Percentiles rank a stretch among this genome's conserved stretches.
Conservation (phyloP, 2,888 invertebrate genomes). For the Anaspis maculata region DNA sequence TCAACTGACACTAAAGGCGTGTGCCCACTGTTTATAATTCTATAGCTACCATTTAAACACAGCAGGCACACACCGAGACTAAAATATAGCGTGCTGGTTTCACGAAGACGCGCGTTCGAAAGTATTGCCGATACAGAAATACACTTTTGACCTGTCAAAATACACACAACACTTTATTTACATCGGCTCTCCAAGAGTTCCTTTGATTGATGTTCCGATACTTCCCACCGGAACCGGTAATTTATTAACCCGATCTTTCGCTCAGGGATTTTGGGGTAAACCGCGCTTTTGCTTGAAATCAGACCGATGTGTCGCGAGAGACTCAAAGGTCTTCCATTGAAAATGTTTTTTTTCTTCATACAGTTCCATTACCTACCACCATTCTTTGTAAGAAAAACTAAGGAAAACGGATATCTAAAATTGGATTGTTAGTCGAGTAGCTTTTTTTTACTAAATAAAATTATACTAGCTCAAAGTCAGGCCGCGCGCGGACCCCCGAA, state of each 20-base stretch:
- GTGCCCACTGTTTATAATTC: slow-evolving; percentile 28
- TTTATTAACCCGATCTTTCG: slow-evolving; percentile 8
- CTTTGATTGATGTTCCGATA: slow-evolving; percentile 6
- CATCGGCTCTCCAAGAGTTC: slow-evolving; percentile 5
- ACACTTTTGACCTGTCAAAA: slow-evolving; percentile 13
- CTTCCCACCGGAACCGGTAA: too few relatives aligned
- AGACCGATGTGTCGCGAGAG: too few relatives aligned
- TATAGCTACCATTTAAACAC: slow-evolving; percentile 14
- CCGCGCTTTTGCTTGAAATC: too few relatives aligned
- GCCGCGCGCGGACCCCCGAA: too few relatives aligned
- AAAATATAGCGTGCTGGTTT: slow-evolving; percentile 7
- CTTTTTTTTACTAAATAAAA: too few relatives aligned
- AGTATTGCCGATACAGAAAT: slow-evolving; percentile 10
- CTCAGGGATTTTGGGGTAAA: slow-evolving; percentile 7
- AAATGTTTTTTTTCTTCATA: too few relatives aligned
- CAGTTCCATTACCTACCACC: too few relatives aligned
- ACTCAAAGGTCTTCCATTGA: too few relatives aligned
- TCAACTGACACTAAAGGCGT: slow-evolving; percentile 37
- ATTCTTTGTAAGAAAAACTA: too few relatives aligned
- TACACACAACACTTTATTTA: slow-evolving; percentile 7
- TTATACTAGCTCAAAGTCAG: too few relatives aligned
- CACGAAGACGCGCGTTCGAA: slow-evolving; percentile 8
- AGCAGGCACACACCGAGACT: slow-evolving; percentile 6
- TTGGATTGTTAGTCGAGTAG: too few relatives aligned
- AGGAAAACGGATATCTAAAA: too few relatives aligned